Percentiles rank a stretch among this genome's conserved stretches.
These are phyloP conservation scores for Mactromeris polynyma DNA, from an alignment of 2,888 invertebrate species.

Conservation along the genomic window DNA sequence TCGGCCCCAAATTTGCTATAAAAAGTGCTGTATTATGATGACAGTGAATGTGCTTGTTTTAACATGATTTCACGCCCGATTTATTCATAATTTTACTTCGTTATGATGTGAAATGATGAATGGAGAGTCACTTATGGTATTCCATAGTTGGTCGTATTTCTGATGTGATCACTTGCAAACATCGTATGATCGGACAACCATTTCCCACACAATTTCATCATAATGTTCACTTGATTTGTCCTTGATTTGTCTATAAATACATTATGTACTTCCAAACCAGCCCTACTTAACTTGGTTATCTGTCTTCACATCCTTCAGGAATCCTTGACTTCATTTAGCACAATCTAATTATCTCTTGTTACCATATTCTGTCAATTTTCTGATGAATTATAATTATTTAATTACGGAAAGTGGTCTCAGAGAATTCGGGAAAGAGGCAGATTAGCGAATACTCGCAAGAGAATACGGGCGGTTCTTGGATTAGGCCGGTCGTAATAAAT, in stretches of 20 bases:
- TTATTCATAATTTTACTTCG: no score
- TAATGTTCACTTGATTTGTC: neutral
- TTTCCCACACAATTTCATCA: neutral
- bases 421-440: neutral
- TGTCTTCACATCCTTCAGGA: neutral
- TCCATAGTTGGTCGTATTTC: no score
- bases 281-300: neutral
- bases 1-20: no score
- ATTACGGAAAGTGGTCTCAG: neutral
- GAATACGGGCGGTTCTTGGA: no score
- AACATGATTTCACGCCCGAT: no score
- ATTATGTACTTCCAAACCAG: neutral
- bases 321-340: neutral
- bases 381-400: neutral
- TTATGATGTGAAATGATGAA: no score
- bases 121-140: no score
- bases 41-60: no score
- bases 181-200: no score
- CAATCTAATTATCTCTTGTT: neutral
- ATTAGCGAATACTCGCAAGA: neutral
- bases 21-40: no score
- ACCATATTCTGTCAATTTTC: neutral
- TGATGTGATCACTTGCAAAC: no score
- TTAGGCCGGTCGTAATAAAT: neutral
- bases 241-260: neutral